Evolutionary conservation across 1,140 invertebrate genomes (phyloP), one percentile per base, ranked within the genome.

Genomic region (Drosophila aff.): DNA sequence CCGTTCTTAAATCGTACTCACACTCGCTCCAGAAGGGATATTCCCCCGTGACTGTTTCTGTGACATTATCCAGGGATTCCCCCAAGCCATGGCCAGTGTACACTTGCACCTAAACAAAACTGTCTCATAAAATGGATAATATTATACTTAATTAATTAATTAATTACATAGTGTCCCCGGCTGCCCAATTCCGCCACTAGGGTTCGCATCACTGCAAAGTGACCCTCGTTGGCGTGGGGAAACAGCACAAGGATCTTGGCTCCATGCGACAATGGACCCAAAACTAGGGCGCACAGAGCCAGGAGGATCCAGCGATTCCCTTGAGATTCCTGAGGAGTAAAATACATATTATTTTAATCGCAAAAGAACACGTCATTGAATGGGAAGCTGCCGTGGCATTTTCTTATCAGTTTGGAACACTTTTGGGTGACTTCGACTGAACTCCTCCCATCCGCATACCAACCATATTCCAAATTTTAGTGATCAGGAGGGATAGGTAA

Each of bases 181-280:
- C 38, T 73, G 9, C 85, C 81, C 57, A 93, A 64, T 68, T 93
- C 92, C 10, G 81, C 63, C 53, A 93, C 91, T 61, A 93, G 53
- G 3, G 91, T 86, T 23, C 82, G 71, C 77, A 92, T 89, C 10
- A 92, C 81, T 9, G 80, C 77, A 76, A 93, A 93, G 74, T 93
- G 92, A 75, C 92, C 91, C 73, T 93, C 92, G 52, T 81, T 90
- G 36, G 92, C 83, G 61, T 91, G 83, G 21, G 92, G 86, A 63
- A 93, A 92, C 3, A 92, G 65, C 0, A 83, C 81, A 0, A 93
- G 71, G 67, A 93, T 91, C 41, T 92, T 92, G 11, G 92, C 81
- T n/a, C 61, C 65, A 16, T 64, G 31, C 2, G 67, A 31, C 7
- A 46, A 11, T 18, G 31, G 28, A 18, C 31, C 57, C 46, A 55